Evolutionary conservation across 2,888 invertebrate species (phyloP).

Genomic region (Dilophus febrilis): DNA sequence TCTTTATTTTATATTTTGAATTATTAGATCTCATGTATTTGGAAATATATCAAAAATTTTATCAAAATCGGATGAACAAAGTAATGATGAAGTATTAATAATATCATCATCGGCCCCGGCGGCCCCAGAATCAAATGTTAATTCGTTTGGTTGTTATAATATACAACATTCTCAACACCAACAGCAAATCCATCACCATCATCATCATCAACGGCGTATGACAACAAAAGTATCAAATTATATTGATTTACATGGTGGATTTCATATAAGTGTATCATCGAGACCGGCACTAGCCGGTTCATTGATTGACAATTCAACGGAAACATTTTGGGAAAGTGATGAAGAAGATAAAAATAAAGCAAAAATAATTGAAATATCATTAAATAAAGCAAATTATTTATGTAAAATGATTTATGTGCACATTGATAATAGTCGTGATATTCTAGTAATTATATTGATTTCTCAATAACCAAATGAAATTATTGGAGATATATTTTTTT

Average conservation of each 20-base stretch:
- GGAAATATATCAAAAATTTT: constrained; percentile 91
- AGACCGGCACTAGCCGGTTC: constrained; percentile 88
- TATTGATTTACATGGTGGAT: constrained; percentile 27
- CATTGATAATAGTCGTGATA: constrained; percentile 85
- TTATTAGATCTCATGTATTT: constrained; percentile 67
- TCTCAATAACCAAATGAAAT: too few relatives aligned
- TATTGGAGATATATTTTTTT: too few relatives aligned
- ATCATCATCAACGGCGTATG: constrained; percentile 14
- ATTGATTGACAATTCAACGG: constrained; percentile 83
- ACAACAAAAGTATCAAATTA: constrained; percentile 22
- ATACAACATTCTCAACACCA: too few relatives aligned
- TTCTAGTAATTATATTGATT: constrained; percentile 64
- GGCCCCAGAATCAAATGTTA: constrained; percentile 17
- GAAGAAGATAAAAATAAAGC: constrained; percentile 91
- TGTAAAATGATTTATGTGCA: constrained; percentile 57
- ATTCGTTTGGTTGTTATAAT: constrained; percentile 6
- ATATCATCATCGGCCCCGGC: constrained; percentile 22
- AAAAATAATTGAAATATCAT: constrained; percentile 61
- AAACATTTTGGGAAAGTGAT: constrained; percentile 98
- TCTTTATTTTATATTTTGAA: background rate
- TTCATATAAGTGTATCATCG: constrained; percentile 53
- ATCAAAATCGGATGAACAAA: constrained; percentile 73
- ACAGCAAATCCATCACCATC: constrained; percentile 8
- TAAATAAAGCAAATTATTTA: constrained; percentile 34
- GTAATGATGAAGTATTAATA: constrained; percentile 33